Evolutionary conservation across 2,888 invertebrate species (phyloP).

Genomic region (Andrena flavipes): DNA sequence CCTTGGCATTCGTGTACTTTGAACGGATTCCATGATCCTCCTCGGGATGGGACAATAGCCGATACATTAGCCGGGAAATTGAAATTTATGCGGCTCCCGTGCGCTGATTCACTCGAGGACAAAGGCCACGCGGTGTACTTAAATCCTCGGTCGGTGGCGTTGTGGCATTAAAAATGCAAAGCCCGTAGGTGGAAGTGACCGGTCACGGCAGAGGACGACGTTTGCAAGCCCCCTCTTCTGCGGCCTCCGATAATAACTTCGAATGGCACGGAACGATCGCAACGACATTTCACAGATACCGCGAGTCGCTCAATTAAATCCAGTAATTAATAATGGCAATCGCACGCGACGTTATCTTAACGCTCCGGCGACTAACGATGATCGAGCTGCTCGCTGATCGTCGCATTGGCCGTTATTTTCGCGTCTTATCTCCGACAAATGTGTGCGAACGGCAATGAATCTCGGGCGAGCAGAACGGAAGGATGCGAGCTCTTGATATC

Average conservation of each 20-base stretch:
- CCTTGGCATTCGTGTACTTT: constrained; percentile 11
- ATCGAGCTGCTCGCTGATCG: background rate
- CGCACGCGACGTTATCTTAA: background rate
- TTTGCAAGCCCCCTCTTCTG: background rate
- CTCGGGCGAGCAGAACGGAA: background rate
- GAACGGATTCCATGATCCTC: too few species aligned
- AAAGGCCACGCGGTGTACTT: constrained; percentile 42
- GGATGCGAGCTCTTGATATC: background rate
- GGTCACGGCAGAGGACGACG: constrained; percentile 39
- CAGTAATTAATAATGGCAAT: background rate
- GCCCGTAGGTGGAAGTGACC: constrained; percentile 47
- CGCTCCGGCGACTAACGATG: background rate
- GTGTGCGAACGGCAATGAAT: background rate
- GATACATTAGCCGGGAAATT: constrained; percentile 18
- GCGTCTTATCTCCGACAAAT: background rate
- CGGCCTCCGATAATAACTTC: background rate
- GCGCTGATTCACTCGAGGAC: constrained; percentile 61
- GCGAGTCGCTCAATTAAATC: background rate
- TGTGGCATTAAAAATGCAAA: constrained; percentile 59
- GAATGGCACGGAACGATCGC: background rate
- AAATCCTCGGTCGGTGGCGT: constrained; percentile 15
- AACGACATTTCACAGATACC: background rate
- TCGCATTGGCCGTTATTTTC: background rate
- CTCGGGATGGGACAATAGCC: background rate
- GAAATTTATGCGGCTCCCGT: constrained; percentile 43